Evolutionary conservation across 2,113 vertebrate species (phyloP).

Genomic region (Callorhinus ursinus): DNA sequence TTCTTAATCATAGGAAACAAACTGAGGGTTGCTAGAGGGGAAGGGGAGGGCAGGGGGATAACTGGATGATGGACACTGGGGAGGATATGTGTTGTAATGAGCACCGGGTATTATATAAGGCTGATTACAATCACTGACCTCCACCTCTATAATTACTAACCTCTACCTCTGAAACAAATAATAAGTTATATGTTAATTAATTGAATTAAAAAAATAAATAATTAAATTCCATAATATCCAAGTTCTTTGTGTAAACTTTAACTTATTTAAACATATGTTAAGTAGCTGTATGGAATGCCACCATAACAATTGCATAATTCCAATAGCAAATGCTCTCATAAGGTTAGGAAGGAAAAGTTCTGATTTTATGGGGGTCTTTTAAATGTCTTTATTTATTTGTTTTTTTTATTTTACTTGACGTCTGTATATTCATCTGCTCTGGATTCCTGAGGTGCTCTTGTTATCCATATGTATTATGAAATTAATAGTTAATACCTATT

Average conservation of each 20-base stretch:
- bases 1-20: too few species aligned
- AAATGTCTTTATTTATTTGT: not conserved
- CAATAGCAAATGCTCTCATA: not conserved
- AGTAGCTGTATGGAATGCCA: not conserved
- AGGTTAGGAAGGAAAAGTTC: not conserved
- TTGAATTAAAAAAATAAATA: too few species aligned
- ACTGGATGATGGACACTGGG: too few species aligned
- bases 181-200: too few species aligned
- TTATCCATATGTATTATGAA: not conserved
- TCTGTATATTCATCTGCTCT: not conserved
- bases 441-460: not conserved
- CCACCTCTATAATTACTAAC: too few species aligned
- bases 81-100: too few species aligned
- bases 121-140: too few species aligned
- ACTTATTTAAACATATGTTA: not conserved
- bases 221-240: not conserved
- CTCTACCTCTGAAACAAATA: too few species aligned
- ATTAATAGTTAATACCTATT: not conserved
- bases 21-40: too few species aligned
- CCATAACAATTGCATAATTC: not conserved
- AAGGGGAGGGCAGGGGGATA: too few species aligned
- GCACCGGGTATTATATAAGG: too few species aligned
- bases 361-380: not conserved
- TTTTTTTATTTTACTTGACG: not conserved
- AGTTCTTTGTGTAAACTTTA: not conserved